Evolutionary conservation across 2,797 vertebrate genomes (phyloP), one percentile per base, ranked within the genome.

Genomic region (Catamblyrhynchus diadema): DNA sequence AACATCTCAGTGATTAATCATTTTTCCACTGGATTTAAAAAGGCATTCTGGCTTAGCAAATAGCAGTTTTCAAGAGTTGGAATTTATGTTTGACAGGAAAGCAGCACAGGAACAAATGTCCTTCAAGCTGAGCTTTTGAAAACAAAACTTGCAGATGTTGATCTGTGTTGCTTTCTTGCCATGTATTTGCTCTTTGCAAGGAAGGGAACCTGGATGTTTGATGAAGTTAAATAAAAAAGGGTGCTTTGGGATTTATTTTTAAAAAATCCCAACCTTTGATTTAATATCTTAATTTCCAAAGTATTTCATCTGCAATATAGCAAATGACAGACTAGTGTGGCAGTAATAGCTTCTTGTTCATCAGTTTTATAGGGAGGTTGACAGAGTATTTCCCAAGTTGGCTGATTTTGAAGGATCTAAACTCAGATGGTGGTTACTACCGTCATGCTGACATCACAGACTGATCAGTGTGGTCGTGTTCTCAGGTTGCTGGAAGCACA

Each of bases 401-500:
- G 12, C 23, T n/a, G 35, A 10, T 19, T 47, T 84, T 32, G 57
- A 65, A 66, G 70, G 44, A 12, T 56, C 51, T 90, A 5, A 78
- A 56, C 57, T 51, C 30, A 22, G n/a, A 2, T 0, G 0, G 21
- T 41, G 21, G 18, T 51, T 23, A 1, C 41, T 9, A 4, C 48
- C 16, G 3, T 1, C 3, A 27, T n/a, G 47, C n/a, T 6, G 8
- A 1, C n/a, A 32, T 33, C 59, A 18, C 32, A 27, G 39, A 10
- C 57, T 78, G 64, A 73, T 50, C 2, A 3, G 4, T 39, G 10
- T 61, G 59, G 23, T 41, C 50, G 23, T 79, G 48, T 45, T 37
- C 30, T 10, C 97, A 99, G 99, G 97, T 90, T 99, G 60, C 95
- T 99, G 96, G 99, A 99, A 95, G 97, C 98, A 0, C 99, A 99